phyloP scores from a whole-genome alignment of 2,888 invertebrate genomes.

The Tolmerus cingulatus region DNA sequence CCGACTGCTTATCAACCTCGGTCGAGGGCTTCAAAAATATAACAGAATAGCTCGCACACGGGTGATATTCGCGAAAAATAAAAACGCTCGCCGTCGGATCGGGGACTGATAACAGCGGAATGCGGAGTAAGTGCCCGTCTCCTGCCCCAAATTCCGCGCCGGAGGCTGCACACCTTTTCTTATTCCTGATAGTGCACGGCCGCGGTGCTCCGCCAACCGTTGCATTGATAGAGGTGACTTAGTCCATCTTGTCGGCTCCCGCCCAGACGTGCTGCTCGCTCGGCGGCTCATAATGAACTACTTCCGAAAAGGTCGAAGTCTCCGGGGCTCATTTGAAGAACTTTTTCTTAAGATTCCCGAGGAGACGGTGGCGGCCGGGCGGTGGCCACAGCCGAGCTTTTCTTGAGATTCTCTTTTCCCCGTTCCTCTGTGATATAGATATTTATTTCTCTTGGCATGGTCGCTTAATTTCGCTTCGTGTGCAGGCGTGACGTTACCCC shows the following conservation, averaged over 20 bases:
- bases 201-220: neutral
- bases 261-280: neutral
- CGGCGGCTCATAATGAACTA: constrained; percentile 33
- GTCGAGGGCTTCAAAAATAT: neutral
- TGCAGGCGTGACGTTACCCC: constrained; percentile 1
- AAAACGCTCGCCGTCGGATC: neutral
- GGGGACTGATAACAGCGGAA: neutral
- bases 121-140: neutral
- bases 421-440: neutral
- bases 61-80: neutral
- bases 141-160: neutral
- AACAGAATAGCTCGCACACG: neutral
- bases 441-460: constrained; percentile 14
- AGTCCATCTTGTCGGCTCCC: neutral
- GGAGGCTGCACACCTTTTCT: neutral
- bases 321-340: neutral
- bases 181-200: constrained; percentile 1
- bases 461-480: constrained; percentile 5
- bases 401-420: neutral
- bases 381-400: neutral
- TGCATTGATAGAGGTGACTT: neutral
- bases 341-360: neutral
- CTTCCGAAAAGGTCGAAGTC: constrained; percentile 30
- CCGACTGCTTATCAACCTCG: constrained; percentile 1
- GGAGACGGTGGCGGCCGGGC: neutral